These are phyloP conservation scores for Hetaerina americana DNA, from an alignment of 1,140 invertebrate genomes.

Conservation along the genomic window DNA sequence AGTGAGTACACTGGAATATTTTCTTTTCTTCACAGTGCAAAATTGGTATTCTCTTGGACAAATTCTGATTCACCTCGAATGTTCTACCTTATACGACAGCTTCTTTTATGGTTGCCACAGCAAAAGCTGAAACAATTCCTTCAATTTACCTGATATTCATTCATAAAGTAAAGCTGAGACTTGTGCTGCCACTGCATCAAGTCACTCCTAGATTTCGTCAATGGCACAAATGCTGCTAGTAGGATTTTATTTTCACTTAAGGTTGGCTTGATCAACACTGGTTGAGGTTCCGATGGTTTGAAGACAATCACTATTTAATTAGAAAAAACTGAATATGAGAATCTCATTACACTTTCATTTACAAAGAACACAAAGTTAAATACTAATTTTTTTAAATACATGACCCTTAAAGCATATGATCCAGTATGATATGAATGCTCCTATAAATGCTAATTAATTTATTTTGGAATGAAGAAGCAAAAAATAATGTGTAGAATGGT, in stretches of 20 bases:
- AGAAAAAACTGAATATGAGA: constrained; percentile 6
- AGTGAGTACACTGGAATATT: no score
- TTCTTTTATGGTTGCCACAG: no score
- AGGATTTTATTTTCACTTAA: constrained; percentile 31
- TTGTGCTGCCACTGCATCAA: constrained; percentile 39
- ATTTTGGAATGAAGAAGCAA: no score
- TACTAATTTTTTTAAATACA: no score
- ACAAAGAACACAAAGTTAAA: no score
- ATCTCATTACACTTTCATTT: no score
- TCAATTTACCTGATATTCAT: constrained; percentile 34
- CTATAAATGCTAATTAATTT: no score
- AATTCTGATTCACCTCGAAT: constrained; percentile 9
- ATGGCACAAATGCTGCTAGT: constrained; percentile 38
- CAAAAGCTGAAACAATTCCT: constrained; percentile 2
- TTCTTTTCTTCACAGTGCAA: no score
- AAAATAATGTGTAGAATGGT: no score
- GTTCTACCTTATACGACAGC: not conserved
- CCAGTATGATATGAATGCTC: no score
- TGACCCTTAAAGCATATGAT: no score
- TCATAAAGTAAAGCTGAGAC: constrained; percentile 43
- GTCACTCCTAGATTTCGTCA: constrained; percentile 28
- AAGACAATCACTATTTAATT: constrained; percentile 42
- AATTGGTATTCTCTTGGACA: no score
- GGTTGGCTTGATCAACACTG: constrained; percentile 34
- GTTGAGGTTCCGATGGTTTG: constrained; percentile 36